These are phyloP conservation scores for Heliornis fulica DNA, from an alignment of 2,113 vertebrate genomes.

Conservation along the genomic window DNA sequence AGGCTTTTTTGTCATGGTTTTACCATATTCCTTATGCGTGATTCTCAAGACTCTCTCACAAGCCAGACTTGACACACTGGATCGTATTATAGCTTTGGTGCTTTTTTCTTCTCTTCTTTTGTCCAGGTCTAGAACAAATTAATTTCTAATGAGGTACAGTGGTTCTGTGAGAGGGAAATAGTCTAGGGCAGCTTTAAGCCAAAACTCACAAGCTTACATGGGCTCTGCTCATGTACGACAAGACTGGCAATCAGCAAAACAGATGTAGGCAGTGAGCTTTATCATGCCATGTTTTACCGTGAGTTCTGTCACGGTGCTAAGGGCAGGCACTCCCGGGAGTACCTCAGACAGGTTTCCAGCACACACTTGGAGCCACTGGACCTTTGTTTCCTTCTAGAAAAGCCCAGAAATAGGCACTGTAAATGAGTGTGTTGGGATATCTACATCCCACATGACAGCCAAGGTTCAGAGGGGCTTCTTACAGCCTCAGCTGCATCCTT, in stretches of 20 bases:
- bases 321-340: not conserved
- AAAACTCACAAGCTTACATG: not conserved
- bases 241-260: not conserved
- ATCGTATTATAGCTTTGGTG: not conserved
- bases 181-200: not conserved
- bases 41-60: not conserved
- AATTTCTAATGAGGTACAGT: not conserved
- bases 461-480: not conserved
- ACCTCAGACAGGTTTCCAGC: not conserved
- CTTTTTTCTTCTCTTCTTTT: not conserved
- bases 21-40: not conserved
- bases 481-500: not conserved
- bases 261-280: not conserved
- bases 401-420: not conserved
- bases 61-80: not conserved
- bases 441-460: not conserved
- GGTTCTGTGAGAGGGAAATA: not conserved
- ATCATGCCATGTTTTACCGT: not conserved
- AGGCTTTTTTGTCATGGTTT: not conserved
- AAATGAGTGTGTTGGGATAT: not conserved
- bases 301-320: not conserved
- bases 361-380: not conserved
- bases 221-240: not conserved
- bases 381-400: not conserved
- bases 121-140: not conserved